phyloP scores from a whole-genome alignment of 2,113 vertebrate species.

The Myocastor coypus region DNA sequence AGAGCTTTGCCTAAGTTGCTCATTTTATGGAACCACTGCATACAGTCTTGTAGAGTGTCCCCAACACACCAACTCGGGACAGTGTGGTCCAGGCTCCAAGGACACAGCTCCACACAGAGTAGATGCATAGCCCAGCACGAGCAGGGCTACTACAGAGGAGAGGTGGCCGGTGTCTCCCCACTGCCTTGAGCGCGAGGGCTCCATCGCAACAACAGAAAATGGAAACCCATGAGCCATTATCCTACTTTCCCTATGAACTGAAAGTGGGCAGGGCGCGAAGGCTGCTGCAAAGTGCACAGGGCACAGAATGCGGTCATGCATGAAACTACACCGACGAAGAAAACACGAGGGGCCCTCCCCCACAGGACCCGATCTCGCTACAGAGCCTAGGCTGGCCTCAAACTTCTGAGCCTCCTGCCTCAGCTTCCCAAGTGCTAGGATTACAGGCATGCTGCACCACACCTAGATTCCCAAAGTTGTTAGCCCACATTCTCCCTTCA shows the following conservation, averaged over 20 bases:
- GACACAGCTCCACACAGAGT: background rate
- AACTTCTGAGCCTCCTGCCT: background rate
- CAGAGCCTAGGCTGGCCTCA: background rate
- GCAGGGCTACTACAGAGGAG: background rate
- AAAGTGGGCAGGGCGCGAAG: rapidly evolving
- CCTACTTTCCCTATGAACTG: constrained; percentile 43
- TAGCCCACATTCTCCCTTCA: background rate
- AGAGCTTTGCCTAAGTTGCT: background rate
- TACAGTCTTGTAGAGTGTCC: rapidly evolving
- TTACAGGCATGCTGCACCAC: background rate
- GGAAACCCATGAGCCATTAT: constrained; percentile 52
- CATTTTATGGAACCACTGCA: rapidly evolving
- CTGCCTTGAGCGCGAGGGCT: background rate
- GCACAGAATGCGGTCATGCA: background rate
- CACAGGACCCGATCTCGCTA: too few relatives aligned
- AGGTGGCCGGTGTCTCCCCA: background rate
- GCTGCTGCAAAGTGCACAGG: background rate
- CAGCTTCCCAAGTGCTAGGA: background rate
- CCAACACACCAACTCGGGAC: background rate
- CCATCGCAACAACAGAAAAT: constrained; percentile 17
- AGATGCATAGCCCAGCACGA: too few relatives aligned
- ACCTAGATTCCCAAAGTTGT: background rate
- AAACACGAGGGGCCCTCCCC: background rate
- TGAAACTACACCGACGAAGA: background rate
- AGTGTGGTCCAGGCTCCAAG: too few relatives aligned